These are phyloP conservation scores for Epicampocera succincta DNA, from an alignment of 2,888 invertebrate species.

Conservation along the genomic window DNA sequence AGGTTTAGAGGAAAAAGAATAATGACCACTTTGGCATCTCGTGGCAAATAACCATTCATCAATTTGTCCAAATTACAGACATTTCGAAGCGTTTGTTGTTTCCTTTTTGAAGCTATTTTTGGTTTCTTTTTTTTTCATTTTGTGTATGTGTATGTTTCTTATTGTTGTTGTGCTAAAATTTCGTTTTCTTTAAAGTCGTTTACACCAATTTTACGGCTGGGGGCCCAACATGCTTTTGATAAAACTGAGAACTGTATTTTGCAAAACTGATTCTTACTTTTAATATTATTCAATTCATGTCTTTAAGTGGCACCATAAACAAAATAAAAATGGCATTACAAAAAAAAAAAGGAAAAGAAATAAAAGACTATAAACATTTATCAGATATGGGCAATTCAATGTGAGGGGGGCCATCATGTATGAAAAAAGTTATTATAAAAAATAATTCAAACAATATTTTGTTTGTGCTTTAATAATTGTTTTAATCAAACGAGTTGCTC, in stretches of 20 bases:
- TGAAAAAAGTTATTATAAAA: too few species aligned
- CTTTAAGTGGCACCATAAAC: slow-evolving; percentile 53
- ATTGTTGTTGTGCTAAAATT: too few species aligned
- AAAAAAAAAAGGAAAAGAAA: slow-evolving; percentile 5
- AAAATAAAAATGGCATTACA: slow-evolving; percentile 3
- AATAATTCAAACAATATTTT: too few species aligned
- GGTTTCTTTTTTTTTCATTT: slow-evolving; percentile 30
- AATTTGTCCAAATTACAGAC: slow-evolving; percentile 82
- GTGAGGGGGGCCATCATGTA: not conserved
- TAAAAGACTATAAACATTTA: not conserved
- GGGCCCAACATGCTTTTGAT: slow-evolving; percentile 56
- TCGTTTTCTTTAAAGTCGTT: slow-evolving; percentile 77
- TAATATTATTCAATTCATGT: slow-evolving; percentile 48
- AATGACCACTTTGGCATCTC: slow-evolving; percentile 82
- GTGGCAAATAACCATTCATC: slow-evolving; percentile 82
- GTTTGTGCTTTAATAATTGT: too few species aligned
- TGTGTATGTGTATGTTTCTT: too few species aligned
- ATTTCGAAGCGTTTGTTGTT: slow-evolving; percentile 78
- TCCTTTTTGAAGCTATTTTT: slow-evolving; percentile 64
- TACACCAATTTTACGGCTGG: slow-evolving; percentile 80
- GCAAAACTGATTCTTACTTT: slow-evolving; percentile 51
- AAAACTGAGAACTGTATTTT: slow-evolving; percentile 40
- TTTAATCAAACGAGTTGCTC: too few species aligned
- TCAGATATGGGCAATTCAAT: not conserved
- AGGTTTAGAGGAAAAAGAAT: slow-evolving; percentile 75